Evolutionary conservation across 1,140 invertebrate species (phyloP), one percentile per base, ranked within the genome.

Genomic region (Pomacea maculata): DNA sequence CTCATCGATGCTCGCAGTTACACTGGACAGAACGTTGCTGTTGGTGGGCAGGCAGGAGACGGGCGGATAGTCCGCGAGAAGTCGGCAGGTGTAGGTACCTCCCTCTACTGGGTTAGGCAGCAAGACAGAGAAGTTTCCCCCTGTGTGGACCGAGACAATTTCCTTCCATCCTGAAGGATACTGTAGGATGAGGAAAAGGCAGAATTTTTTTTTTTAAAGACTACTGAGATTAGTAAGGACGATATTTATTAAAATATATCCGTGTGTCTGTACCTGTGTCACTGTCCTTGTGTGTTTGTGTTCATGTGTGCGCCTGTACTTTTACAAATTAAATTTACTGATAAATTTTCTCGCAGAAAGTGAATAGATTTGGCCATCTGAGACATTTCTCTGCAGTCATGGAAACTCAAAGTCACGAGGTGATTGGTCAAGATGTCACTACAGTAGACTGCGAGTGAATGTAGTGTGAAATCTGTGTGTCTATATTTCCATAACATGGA

Each of bases 91-190:
- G 67, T 70, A 70, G 21, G 12, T n/a, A 25, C 67, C 67, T 70
- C 67, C 67, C 67, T 70, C 67, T n/a, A 70, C 67, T 15, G 67
- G 67, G 67, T 70, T 70, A 12, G 67, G 67, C 67, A 70, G 11
- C 67, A 70, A 70, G n/a, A 70, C 12, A 12, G 21, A 25, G 67
- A 70, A 70, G 29, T 25, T 70, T 1, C 67, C 67, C 10, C 67
- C 21, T 2, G 6, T 7, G 67, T 34, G 67, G 11, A 70, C 21
- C 12, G 67, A 70, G 67, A n/a, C 29, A 11, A 34, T 12, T 11
- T 25, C n/a, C 11, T 12, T 34, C 21, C n/a, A 11, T 12, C 67
- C 67, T 70, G 67, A 6, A 12, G 67, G 67, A 34, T n/a, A 1
- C 67, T 70, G 4, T 21, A 6, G 10, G 11, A 9, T 4, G 67